Base-by-base conservation (phyloP, 2,888 invertebrate species). In the Drosophila algonquin region DNA sequence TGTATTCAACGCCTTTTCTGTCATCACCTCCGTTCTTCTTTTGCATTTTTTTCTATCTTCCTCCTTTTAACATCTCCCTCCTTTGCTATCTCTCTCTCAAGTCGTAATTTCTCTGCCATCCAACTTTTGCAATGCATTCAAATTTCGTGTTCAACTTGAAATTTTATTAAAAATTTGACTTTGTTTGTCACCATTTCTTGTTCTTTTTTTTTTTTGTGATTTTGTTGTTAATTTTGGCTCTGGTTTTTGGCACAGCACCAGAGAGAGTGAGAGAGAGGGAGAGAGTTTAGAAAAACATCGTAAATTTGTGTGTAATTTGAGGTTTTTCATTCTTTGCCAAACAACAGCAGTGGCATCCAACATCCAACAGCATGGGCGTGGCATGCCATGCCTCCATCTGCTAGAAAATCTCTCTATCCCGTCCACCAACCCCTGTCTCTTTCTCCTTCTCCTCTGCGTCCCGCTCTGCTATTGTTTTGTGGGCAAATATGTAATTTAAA, bases 271-370 rank as follows among this genome's bases (percentile, higher is more conserved):
- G 30, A 30, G 44, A 2, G 30, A n/a, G 24, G 1, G 18, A 14
- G 60, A 40, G 68, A 61, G 73, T 60, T 75, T 73, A 79, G 68
- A 73, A 75, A 73, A 86, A 86, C 82, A 82, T 83, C 81, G 83
- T 82, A 83, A 82, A 82, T 82, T 82, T 82, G 79, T 86, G 81
- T 86, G 80, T 86, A 82, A 82, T 82, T 82, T 83, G 86, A 83
- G 82, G 82, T 83, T 83, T 82, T 73, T 79, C 14, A 75, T 68
- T 70, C 56, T 64, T 55, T 63, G 56, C 47, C 63, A 73, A 77
- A 50, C 77, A 72, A 51, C 64, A 78, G 21, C 65, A 55, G 44
- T 50, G 40, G 53, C 52, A 67, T 21, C n/a, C 60, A 54, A 77
- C 52, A 67, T 21, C n/a, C 60, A 55, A 77, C 63, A 81, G 54